These are phyloP conservation scores for Tauraco erythrolophus DNA, from an alignment of 2,113 vertebrate genomes.

Conservation along the genomic window DNA sequence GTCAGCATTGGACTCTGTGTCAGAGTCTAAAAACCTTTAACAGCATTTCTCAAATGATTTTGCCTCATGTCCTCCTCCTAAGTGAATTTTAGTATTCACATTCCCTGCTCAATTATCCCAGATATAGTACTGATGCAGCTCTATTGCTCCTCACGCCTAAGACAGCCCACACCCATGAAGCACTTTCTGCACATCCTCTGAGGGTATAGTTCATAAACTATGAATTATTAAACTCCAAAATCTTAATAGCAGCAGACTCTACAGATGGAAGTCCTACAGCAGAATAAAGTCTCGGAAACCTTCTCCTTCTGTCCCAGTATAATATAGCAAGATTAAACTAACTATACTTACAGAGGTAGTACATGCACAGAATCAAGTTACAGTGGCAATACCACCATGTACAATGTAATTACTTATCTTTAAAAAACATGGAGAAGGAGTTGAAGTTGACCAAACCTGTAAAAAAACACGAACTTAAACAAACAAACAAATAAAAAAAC, in stretches of 20 bases:
- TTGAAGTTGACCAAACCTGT: not conserved
- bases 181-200: not conserved
- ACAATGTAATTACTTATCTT: not conserved
- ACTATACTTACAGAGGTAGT: not conserved
- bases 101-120: not conserved
- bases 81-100: not conserved
- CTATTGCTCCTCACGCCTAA: not conserved
- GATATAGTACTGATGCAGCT: not conserved
- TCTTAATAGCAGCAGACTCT: not conserved
- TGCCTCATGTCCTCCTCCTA: not conserved
- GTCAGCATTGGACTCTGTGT: not conserved
- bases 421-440: not conserved
- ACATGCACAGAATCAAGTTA: not conserved
- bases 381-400: not conserved
- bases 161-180: not conserved
- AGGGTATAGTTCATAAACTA: not conserved
- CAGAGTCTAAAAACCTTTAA: not conserved
- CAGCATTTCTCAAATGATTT: not conserved
- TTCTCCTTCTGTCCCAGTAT: not conserved
- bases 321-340: not conserved
- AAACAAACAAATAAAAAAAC: not conserved
- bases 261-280: not conserved
- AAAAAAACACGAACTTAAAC: not conserved
- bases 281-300: not conserved
- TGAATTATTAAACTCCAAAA: constrained; percentile 8